Base-by-base conservation (phyloP, 2,888 invertebrate genomes). In the Doris montereyensis region DNA sequence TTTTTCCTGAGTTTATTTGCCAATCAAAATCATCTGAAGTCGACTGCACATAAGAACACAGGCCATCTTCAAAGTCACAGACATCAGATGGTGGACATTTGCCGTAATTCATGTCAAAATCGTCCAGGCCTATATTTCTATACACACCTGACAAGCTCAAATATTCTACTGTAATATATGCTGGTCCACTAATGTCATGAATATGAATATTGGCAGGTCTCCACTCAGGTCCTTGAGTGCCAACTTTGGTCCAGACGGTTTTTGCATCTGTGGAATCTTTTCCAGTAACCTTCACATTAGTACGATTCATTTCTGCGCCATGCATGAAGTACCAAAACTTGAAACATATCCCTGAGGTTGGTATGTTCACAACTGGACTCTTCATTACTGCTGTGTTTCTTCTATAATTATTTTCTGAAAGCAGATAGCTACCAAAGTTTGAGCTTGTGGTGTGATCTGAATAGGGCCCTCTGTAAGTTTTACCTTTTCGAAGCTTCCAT, bases 291-390 rank as follows among this genome's bases (percentile, higher is more conserved):
- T 86, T 86, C n/a, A 90, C 78, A 67, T 86, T 87, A 13, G 90
- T 79, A 1, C 83, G 83, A 81, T 88, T 88, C 26, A 90, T 86
- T 79, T 86, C 82, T 34, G 88, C 85, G 30, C 91, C 90, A 83
- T 87, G 89, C 90, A 90, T 90, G 82, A 88, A 88, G 83, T 89
- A 91, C 88, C 88, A 89, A 82, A 90, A 90, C 76, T 87, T 87
- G 65, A 90, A 84, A 75, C 90, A 90, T 26, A 85, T 81, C 1
- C 88, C 88, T 58, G 79, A 32, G 1, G 81, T 17, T 4, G 84
- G 81, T 21, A 85, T 77, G 26, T 65, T 80, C 21, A 82, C 79
- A 2, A 72, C 28, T 0, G 84, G 81, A 76, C 87, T 88, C 58
- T 86, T 77, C 24, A 89, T 79, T 32, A 86, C 83, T 4, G 89